Conservation (phyloP, 2,113 vertebrate genomes). For the Leptobrachium ailaonicum region DNA sequence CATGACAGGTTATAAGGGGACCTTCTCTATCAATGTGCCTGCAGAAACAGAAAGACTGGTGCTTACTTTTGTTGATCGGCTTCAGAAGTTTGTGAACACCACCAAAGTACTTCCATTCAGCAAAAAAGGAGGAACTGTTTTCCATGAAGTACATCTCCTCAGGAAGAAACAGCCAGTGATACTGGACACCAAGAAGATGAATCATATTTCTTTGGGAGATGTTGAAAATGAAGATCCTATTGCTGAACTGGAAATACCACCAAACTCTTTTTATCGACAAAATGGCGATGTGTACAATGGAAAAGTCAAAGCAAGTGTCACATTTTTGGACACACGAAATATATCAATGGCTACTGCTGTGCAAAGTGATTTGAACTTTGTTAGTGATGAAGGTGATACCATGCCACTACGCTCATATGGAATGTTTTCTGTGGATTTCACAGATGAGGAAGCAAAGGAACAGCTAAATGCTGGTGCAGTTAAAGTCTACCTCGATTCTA, state of each 20-base stretch:
- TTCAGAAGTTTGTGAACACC: slow-evolving; percentile 94
- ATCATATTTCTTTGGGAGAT: slow-evolving; percentile 85
- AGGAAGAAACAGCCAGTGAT: slow-evolving; percentile 82
- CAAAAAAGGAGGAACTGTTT: slow-evolving; percentile 85
- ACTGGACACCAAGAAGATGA: slow-evolving; percentile 77
- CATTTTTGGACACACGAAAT: slow-evolving; percentile 91
- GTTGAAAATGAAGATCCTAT: slow-evolving; percentile 80
- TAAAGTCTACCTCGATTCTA: slow-evolving; percentile 86
- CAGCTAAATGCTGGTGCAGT: slow-evolving; percentile 88
- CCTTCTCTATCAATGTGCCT: slow-evolving; percentile 89
- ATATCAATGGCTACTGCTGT: slow-evolving; percentile 80
- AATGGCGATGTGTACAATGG: slow-evolving; percentile 87
- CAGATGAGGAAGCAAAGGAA: slow-evolving; percentile 74
- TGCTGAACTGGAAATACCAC: slow-evolving; percentile 88
- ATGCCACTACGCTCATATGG: slow-evolving; percentile 90
- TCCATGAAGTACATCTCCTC: slow-evolving; percentile 90
- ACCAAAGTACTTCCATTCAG: slow-evolving; percentile 95
- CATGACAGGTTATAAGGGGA: slow-evolving; percentile 95
- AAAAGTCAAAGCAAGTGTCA: slow-evolving; percentile 90
- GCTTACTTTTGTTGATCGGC: slow-evolving; percentile 90
- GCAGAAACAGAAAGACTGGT: slow-evolving; percentile 86
- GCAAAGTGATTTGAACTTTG: slow-evolving; percentile 92
- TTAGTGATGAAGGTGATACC: slow-evolving; percentile 84
- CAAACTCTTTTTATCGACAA: slow-evolving; percentile 84
- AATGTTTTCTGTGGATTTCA: slow-evolving; percentile 97